phyloP scores from a whole-genome alignment of 2,797 vertebrate species.

The Scomberomorus guttatus region DNA sequence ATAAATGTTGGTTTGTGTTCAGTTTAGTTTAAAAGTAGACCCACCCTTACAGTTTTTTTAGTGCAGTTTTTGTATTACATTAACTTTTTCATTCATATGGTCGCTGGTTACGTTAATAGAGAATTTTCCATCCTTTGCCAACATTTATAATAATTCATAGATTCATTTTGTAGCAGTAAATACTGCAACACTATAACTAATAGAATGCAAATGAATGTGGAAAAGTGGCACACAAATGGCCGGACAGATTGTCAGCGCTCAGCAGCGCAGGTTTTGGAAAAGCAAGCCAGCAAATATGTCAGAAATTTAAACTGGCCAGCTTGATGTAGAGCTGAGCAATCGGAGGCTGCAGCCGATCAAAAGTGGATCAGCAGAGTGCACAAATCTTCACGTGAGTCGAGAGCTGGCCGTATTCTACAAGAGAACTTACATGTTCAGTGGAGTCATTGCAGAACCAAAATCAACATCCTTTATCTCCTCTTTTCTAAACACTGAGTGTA shows the following conservation, averaged over 20 bases:
- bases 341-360: neutral
- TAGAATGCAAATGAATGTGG: neutral
- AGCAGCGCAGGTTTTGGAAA: neutral
- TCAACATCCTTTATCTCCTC: neutral
- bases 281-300: conserved; percentile 20
- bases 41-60: neutral
- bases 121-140: neutral
- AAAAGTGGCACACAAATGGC: neutral
- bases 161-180: neutral
- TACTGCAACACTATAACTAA: neutral
- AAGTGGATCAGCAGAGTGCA: conserved; percentile 5
- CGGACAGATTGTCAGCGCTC: neutral
- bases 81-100: neutral
- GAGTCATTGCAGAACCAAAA: conserved; percentile 2
- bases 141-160: neutral
- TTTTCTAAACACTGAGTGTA: too few relatives aligned
- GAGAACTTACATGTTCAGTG: neutral
- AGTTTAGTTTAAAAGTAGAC: neutral
- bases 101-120: too few relatives aligned
- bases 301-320: conserved; percentile 14
- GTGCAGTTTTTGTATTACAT: neutral
- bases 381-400: neutral
- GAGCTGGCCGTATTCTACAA: neutral
- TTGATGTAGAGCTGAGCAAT: conserved; percentile 9
- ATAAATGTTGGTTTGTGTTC: conserved; percentile 18